A percentile compares a stretch with the other conserved stretches of the same genome.
Conservation (phyloP, 1,140 invertebrate species). For the Trachymyrmex cornetzi region DNA sequence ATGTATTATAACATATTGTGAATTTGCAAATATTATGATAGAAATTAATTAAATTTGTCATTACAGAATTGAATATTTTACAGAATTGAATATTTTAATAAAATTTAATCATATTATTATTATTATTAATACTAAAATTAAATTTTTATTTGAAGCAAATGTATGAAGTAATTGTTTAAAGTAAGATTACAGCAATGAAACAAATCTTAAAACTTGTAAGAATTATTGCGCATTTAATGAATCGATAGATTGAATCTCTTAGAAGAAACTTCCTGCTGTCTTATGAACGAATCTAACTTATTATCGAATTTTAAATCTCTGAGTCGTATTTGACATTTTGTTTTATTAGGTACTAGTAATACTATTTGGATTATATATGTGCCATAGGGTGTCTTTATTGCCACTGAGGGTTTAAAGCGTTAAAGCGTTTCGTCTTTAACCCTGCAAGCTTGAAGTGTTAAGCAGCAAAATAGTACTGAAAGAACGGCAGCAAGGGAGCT, state of each 20-base stretch:
- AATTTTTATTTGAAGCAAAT: background rate
- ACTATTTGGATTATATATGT: background rate
- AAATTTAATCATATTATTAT: background rate
- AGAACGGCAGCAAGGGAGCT: slow-evolving; percentile 52
- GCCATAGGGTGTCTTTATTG: background rate
- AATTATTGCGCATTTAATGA: background rate
- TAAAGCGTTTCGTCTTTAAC: slow-evolving; percentile 39
- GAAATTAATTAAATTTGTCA: background rate
- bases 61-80: too few relatives aligned
- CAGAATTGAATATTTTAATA: background rate
- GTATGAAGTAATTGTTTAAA: background rate
- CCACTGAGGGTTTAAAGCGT: background rate
- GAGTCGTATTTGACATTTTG: background rate
- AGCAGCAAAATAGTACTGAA: background rate
- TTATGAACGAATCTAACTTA: background rate
- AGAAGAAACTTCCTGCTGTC: background rate
- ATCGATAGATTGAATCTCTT: background rate
- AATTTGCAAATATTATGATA: background rate
- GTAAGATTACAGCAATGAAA: background rate
- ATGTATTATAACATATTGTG: slow-evolving; percentile 1
- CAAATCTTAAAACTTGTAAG: background rate
- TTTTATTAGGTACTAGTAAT: background rate
- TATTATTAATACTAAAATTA: background rate
- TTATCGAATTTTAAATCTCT: background rate
- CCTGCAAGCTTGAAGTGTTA: background rate